Conservation (phyloP, 2,113 vertebrate genomes). For the Anhinga anhinga region DNA sequence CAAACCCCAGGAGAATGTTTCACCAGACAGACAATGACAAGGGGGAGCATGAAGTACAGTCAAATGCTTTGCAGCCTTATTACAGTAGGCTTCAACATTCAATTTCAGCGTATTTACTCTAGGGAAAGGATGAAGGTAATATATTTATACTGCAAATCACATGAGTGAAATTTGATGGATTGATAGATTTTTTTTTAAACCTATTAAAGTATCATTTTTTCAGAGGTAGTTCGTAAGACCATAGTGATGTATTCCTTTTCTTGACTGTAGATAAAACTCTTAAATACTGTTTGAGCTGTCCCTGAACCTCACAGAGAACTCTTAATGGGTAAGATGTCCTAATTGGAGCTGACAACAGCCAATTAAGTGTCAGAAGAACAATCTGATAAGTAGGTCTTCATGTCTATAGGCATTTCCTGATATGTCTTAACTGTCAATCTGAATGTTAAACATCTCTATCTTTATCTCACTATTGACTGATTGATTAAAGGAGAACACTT, state of each 20-base stretch:
- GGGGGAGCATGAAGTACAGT: background rate
- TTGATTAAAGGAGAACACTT: slow-evolving; percentile 33
- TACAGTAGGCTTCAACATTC: background rate
- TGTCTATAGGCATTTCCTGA: slow-evolving; percentile 64
- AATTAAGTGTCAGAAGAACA: slow-evolving; percentile 68
- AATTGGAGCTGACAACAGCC: slow-evolving; percentile 42
- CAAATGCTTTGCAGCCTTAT: slow-evolving; percentile 11
- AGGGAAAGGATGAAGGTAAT: background rate
- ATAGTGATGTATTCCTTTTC: background rate
- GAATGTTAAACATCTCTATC: slow-evolving; percentile 60
- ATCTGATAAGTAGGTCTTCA: slow-evolving; percentile 57
- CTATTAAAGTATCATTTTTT: background rate
- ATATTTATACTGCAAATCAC: background rate
- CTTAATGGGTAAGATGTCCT: slow-evolving; percentile 38
- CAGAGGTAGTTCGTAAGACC: slow-evolving; percentile 38
- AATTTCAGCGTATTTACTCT: background rate
- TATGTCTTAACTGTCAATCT: slow-evolving; percentile 67
- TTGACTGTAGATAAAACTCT: slow-evolving; percentile 14
- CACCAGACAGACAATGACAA: slow-evolving; percentile 12
- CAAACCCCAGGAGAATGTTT: slow-evolving; percentile 56
- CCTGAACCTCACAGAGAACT: background rate
- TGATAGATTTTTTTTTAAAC: background rate
- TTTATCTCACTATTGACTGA: slow-evolving; percentile 49
- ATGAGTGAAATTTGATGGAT: background rate
- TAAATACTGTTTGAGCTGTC: slow-evolving; percentile 3